Conservation (phyloP, 2,888 invertebrate species). For the Podotricha telesiphe region DNA sequence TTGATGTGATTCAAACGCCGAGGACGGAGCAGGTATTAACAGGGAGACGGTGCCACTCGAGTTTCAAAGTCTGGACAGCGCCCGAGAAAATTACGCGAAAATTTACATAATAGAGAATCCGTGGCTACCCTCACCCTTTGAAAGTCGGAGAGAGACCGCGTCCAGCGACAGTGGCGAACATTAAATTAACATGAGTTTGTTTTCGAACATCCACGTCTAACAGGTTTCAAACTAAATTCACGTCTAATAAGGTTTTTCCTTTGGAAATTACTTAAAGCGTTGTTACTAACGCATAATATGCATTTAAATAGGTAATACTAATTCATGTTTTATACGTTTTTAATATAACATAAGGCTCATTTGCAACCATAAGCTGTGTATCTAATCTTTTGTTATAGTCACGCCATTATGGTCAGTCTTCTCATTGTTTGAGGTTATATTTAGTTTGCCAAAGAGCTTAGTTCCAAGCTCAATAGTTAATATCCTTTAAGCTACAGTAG, state of each 20-base stretch:
- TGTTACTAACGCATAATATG: too few species aligned
- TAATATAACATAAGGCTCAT: too few species aligned
- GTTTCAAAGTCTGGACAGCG: conserved; percentile 77
- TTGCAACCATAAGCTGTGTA: not conserved
- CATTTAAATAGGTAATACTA: too few species aligned
- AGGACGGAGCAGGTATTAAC: conserved; percentile 66
- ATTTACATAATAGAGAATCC: conserved; percentile 83
- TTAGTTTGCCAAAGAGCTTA: conserved; percentile 27
- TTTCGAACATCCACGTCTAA: conserved; percentile 68
- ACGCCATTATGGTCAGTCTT: conserved; percentile 12
- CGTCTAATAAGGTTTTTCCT: not conserved
- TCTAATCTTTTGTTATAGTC: conserved; percentile 15
- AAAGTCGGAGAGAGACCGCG: conserved; percentile 70
- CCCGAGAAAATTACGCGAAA: conserved; percentile 79
- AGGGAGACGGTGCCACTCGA: conserved; percentile 57
- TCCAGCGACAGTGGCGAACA: conserved; percentile 76
- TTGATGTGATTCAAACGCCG: conserved; percentile 54
- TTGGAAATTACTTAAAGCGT: too few species aligned
- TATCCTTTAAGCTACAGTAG: conserved; percentile 15
- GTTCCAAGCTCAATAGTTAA: conserved; percentile 24
- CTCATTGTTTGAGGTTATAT: conserved; percentile 22
- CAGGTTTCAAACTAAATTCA: conserved; percentile 20
- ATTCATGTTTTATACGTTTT: too few species aligned
- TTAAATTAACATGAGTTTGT: conserved; percentile 82
- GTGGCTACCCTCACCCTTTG: conserved; percentile 79